Evolutionary conservation across 2,797 vertebrate genomes (phyloP).

Genomic region (Scomberomorus guttatus): DNA sequence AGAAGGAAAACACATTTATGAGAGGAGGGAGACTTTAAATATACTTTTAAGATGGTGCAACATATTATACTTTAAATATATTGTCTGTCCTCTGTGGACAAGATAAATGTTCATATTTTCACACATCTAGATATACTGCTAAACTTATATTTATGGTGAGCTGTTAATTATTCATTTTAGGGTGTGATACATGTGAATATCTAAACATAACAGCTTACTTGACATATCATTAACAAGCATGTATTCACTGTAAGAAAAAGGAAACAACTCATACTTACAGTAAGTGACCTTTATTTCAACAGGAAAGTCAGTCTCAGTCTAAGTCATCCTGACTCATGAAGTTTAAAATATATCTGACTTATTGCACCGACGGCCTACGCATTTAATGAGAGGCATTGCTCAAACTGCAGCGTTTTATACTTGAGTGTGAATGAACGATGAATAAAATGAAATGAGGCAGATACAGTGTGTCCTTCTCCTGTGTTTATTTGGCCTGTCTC

Average conservation of each 20-base stretch:
- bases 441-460: no score
- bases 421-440: background rate
- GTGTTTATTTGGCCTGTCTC: no score
- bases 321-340: background rate
- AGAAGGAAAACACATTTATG: no score
- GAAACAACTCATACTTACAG: background rate
- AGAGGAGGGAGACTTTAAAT: no score
- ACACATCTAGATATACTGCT: background rate
- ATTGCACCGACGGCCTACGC: constrained; percentile 58
- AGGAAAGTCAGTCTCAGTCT: background rate
- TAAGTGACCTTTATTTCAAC: background rate
- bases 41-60: no score
- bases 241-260: background rate
- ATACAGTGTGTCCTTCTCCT: no score
- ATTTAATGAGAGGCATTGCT: constrained; percentile 72
- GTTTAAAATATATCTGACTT: constrained; percentile 1
- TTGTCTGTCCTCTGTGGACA: background rate
- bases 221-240: background rate
- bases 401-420: background rate
- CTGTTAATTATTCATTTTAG: background rate
- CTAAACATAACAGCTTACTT: no score
- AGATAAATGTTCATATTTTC: background rate
- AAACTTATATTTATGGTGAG: background rate
- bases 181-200: background rate
- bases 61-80: background rate